Percentiles rank a stretch among this genome's conserved stretches.
Conservation (phyloP, 2,797 vertebrate genomes). For the Geotrypetes seraphini region DNA sequence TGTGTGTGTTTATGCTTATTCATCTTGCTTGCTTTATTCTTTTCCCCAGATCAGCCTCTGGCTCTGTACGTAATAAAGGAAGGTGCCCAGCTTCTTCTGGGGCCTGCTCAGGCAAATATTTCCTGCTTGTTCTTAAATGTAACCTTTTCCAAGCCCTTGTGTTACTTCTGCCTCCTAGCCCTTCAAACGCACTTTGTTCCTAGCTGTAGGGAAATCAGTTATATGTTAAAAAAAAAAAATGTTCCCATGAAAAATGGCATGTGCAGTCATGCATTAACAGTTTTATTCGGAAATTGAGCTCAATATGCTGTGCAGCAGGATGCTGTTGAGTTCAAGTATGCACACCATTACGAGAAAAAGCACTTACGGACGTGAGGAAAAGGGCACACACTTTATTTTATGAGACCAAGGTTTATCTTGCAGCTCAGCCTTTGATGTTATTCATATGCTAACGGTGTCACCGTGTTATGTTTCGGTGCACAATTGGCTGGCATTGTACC, state of each 20-base stretch:
- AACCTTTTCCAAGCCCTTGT: neutral
- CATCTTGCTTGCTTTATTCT: conserved; percentile 7
- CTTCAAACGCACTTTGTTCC: conserved; percentile 4
- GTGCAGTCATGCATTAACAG: conserved; percentile 13
- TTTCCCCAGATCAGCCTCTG: conserved; percentile 6
- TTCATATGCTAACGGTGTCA: conserved; percentile 54
- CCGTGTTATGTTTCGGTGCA: conserved; percentile 40
- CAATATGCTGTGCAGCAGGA: conserved; percentile 9
- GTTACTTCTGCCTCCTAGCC: no score
- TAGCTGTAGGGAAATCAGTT: conserved; percentile 23
- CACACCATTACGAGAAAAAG: conserved; percentile 8
- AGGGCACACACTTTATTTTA: conserved; percentile 32
- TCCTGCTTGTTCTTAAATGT: neutral
- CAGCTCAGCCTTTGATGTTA: conserved; percentile 40
- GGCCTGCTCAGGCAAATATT: no score
- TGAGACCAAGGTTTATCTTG: conserved; percentile 41
- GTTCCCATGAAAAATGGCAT: conserved; percentile 29
- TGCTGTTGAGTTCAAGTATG: conserved; percentile 15
- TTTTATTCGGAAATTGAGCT: conserved; percentile 16
- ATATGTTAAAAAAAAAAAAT: conserved; percentile 23
- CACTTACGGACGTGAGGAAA: conserved; percentile 8
- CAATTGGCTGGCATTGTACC: conserved; percentile 46
- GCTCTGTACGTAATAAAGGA: conserved; percentile 15
- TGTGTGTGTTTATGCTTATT: no score
- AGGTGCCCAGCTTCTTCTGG: neutral